Percentiles rank a stretch among this genome's conserved stretches.
phyloP scores from a whole-genome alignment of 2,113 vertebrate genomes.

The Thymallus thymallus region DNA sequence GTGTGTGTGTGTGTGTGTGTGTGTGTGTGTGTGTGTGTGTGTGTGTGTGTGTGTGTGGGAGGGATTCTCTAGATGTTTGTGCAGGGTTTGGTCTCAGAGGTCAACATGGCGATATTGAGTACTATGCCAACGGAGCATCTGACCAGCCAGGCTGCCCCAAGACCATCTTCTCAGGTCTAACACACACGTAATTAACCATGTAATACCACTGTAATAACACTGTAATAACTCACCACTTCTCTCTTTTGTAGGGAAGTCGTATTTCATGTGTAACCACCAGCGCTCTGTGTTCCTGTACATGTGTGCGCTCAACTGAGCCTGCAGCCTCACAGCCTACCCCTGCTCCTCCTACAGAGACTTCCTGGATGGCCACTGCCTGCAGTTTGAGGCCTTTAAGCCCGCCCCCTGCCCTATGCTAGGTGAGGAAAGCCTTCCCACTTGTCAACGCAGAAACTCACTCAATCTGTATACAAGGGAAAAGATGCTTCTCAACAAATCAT shows the following conservation, averaged over 20 bases:
- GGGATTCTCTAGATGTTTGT: not conserved
- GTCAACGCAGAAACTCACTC: too few relatives aligned
- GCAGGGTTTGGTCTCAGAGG: slow-evolving; percentile 84
- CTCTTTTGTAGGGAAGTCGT: slow-evolving; percentile 75
- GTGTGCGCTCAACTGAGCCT: slow-evolving; percentile 78
- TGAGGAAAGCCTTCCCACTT: slow-evolving; percentile 49
- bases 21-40: slow-evolving; percentile 1
- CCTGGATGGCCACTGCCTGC: slow-evolving; percentile 79
- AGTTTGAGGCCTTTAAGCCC: slow-evolving; percentile 77
- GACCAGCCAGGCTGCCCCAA: slow-evolving; percentile 92
- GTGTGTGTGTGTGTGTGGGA: not conserved
- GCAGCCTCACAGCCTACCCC: slow-evolving; percentile 81
- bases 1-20: too few relatives aligned
- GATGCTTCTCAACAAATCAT: too few relatives aligned
- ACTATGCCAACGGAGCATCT: slow-evolving; percentile 89
- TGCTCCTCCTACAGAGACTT: slow-evolving; percentile 85
- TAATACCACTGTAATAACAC: not conserved
- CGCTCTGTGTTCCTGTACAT: slow-evolving; percentile 87
- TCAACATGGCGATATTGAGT: slow-evolving; percentile 86
- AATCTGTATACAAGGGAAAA: too few relatives aligned
- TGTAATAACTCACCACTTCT: not conserved
- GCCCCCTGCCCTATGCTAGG: slow-evolving; percentile 84
- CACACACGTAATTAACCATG: too few relatives aligned
- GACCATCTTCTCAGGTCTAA: slow-evolving; percentile 83
- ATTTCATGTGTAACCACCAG: slow-evolving; percentile 92